Base-by-base conservation (phyloP, 2,113 vertebrate species). In the Meriones unguiculatus region DNA sequence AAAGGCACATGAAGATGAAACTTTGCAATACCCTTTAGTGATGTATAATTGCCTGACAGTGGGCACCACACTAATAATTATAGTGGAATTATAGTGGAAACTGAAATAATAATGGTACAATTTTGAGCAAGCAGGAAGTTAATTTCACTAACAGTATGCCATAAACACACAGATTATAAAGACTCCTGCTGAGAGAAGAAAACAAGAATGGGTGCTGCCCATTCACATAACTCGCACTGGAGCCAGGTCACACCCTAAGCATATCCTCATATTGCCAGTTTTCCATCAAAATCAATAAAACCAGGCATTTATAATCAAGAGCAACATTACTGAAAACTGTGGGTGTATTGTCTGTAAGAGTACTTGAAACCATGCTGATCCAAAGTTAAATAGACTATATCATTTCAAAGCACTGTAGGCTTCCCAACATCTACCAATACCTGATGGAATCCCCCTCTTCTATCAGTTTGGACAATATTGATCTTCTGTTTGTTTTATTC, bases 51-150 rank as follows among this genome's bases (percentile, higher is more conserved):
- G 70, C 88, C 69, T 95, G 81, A 65, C 92, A 95, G 85, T 85
- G 93, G 84, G 80, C 78, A 64, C 65, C 75, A 90, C 54, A 17
- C 89, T 70, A 85, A 78, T 9, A 20, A 46, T 46, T 54, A 70
- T 75, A 80, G 30, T 80, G 18, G 52, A 89, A 80, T 92, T 73
- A 92, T 75, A 92, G 95, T 28, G 75, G 52, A 93, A 93, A 95
- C 72, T 67, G 80, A 93, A 97, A 92, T 96, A 77, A 50, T 88
- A 93, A 94, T 94, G 77, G 65, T n/a, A 87, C 94, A 89, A 82
- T 96, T 90, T 87, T 90, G 17, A 94, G 73, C 62, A 84, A 96
- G 38, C 86, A 46, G 72, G 59, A 93, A 80, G 46, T 57, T 90
- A 84, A 96, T 77, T 96, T 94, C 35, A 87, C 70, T 95, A 93